phyloP scores from a whole-genome alignment of 1,140 invertebrate species.

The Neodiprion pinetum region DNA sequence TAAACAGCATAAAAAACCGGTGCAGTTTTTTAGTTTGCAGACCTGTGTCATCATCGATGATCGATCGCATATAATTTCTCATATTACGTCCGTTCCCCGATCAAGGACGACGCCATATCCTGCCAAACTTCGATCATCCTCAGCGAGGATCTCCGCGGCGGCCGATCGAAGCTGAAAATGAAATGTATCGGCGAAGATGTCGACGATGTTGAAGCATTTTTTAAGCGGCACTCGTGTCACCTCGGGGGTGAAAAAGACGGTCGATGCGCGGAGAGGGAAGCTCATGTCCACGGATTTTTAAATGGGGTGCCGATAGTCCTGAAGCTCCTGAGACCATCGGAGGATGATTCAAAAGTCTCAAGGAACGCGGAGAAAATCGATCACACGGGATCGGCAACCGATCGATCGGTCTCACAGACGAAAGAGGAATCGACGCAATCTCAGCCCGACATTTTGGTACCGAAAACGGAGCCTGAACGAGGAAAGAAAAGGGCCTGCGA shows the following conservation, averaged over 20 bases:
- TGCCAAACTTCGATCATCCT: background rate
- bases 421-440: background rate
- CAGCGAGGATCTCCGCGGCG: background rate
- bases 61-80: too few relatives aligned
- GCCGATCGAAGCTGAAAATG: background rate
- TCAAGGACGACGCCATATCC: background rate
- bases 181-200: background rate
- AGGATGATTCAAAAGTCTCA: conserved; percentile 2
- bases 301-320: conserved; percentile 35
- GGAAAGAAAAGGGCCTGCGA: too few relatives aligned
- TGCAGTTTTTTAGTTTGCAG: too few relatives aligned
- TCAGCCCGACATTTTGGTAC: background rate
- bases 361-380: conserved; percentile 17
- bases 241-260: conserved; percentile 20
- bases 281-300: conserved; percentile 38
- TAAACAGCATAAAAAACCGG: too few relatives aligned
- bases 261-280: conserved; percentile 34
- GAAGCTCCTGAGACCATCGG: conserved; percentile 27
- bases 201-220: background rate
- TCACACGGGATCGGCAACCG: background rate
- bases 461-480: too few relatives aligned
- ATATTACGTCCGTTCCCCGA: too few relatives aligned
- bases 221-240: conserved; percentile 20
- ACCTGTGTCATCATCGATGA: too few relatives aligned
- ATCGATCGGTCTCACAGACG: conserved; percentile 9